Percentiles rank a stretch among this genome's conserved stretches.
These are phyloP conservation scores for Hozukius guyotensis DNA, from an alignment of 2,797 vertebrate genomes.

Conservation along the genomic window DNA sequence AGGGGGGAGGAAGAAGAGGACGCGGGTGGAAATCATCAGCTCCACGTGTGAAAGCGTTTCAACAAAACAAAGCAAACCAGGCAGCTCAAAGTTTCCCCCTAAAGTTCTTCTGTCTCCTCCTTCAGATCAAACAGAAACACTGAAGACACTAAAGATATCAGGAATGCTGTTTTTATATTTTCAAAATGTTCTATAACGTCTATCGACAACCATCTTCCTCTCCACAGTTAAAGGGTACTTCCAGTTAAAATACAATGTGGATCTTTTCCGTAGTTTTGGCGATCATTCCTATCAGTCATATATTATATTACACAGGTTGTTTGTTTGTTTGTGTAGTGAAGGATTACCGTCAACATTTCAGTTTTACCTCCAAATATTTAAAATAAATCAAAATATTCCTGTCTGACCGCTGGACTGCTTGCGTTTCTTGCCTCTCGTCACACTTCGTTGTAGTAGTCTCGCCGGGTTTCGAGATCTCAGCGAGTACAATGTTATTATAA, in stretches of 20 bases:
- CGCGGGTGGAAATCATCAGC: slow-evolving; percentile 59
- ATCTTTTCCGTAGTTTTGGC: background rate
- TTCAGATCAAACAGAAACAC: background rate
- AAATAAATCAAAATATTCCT: too few relatives aligned
- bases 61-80: slow-evolving; percentile 42
- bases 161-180: background rate
- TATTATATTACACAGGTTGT: background rate
- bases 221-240: background rate
- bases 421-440: too few relatives aligned
- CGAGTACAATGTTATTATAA: background rate
- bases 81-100: background rate
- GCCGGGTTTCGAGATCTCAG: background rate
- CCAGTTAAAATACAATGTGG: background rate
- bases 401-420: too few relatives aligned
- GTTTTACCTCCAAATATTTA: background rate
- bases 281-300: background rate
- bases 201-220: background rate
- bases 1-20: background rate
- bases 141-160: background rate
- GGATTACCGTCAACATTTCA: background rate
- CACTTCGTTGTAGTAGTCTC: too few relatives aligned
- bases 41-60: slow-evolving; percentile 47
- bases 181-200: background rate
- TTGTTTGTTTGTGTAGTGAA: background rate
- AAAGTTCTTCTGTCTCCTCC: background rate